These are phyloP conservation scores for Cephus pygmeus DNA, from an alignment of 2,888 invertebrate genomes.

Conservation along the genomic window DNA sequence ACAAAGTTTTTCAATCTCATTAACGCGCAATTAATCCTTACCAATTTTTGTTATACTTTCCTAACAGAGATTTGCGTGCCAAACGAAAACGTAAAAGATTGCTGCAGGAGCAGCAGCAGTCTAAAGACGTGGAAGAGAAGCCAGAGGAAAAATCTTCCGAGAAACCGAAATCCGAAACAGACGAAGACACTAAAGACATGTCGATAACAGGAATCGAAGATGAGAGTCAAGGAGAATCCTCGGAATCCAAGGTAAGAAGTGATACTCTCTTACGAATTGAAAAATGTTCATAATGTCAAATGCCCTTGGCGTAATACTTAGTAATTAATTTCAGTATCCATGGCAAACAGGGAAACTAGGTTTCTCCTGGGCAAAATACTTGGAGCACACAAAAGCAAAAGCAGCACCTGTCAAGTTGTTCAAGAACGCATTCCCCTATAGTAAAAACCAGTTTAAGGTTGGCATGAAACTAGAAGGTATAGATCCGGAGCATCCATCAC, in stretches of 20 bases:
- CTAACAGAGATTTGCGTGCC: constrained; percentile 52
- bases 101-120: constrained; percentile 52
- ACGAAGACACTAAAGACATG: constrained; percentile 61
- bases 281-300: constrained; percentile 7
- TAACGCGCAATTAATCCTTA: not conserved
- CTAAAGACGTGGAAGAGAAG: constrained; percentile 48
- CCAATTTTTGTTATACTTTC: not conserved
- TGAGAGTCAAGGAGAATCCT: constrained; percentile 43
- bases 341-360: constrained; percentile 79
- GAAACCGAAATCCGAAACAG: constrained; percentile 54
- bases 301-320: constrained; percentile 6
- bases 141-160: constrained; percentile 48
- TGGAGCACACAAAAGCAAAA: constrained; percentile 78
- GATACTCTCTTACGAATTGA: constrained; percentile 1
- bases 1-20: not conserved
- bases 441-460: constrained; percentile 80
- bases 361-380: constrained; percentile 83
- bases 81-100: constrained; percentile 60
- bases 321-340: constrained; percentile 67
- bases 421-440: constrained; percentile 81
- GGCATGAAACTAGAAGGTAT: constrained; percentile 95
- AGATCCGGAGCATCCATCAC: constrained; percentile 90
- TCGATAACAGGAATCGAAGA: constrained; percentile 47
- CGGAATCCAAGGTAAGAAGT: constrained; percentile 53
- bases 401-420: constrained; percentile 83